Evolutionary conservation across 1,140 invertebrate species (phyloP), one percentile per base, ranked within the genome.

Genomic region (Caenorhabditis briggsae): DNA sequence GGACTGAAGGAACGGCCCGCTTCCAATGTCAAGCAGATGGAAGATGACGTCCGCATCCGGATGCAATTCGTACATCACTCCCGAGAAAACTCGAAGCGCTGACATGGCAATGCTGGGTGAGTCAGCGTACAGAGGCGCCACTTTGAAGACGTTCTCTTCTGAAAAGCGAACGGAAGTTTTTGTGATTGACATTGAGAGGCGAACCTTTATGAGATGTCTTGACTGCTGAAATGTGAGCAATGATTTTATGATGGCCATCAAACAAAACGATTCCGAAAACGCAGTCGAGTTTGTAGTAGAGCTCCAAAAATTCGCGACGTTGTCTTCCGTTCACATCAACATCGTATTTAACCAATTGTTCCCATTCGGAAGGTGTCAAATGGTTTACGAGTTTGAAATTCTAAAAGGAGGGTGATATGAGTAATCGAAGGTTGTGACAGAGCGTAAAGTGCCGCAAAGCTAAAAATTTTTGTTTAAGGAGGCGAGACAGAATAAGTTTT

Each of bases 41-140:
- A 78, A 78, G 8, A 78, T 50, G 70, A 78, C 70, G 46, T 53
- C 48, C 14, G 70, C 70, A 14, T 78, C 70, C 70, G 70, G 70
- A 53, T 78, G 70, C 70, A 78, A 23, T 53, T 78, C 70, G 70
- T 20, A 78, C 70, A 78, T 78, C 46, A 78, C 70, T 78, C 70
- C 70, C 16, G 70, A 78, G 70, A 78, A 78, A n/a, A 78, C 70
- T 23, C 70, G 70, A 53, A 78, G 70, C 20, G 70, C 70, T 78
- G 70, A 78, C 70, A 78, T 78, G 46, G 70, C 70, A 53, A 78
- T 78, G 11, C 56, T 56, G 20, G 43, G 25, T 14, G 53, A 58
- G 50, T 59, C 56, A 43, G 82, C 82, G 41, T 83, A 83, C 14
- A 83, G 20, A 16, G 82, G 82, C 14, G 82, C 82, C 5, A 83